These are phyloP conservation scores for Platygyra sinensis DNA, from an alignment of 64 coral and sea anemone genomes.

Conservation along the genomic window DNA sequence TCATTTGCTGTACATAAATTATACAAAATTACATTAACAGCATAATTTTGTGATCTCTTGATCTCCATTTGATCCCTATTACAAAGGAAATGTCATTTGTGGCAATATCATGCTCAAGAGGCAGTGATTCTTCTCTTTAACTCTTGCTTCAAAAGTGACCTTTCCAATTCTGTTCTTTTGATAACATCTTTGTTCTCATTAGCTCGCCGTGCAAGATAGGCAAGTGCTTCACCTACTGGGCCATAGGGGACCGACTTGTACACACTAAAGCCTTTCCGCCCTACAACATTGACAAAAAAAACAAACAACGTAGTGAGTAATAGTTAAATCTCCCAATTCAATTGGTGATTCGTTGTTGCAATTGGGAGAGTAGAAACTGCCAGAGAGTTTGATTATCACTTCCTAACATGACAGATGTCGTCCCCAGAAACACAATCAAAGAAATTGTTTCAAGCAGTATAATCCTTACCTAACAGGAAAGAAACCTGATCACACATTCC, in stretches of 20 bases:
- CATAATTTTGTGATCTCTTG: too few species aligned
- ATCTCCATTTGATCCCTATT: too few species aligned
- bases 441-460: neutral
- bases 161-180: conserved; percentile 81
- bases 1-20: too few species aligned
- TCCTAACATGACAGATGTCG: neutral
- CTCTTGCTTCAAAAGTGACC: conserved; percentile 73
- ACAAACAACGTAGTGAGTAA: neutral
- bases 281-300: conserved; percentile 33
- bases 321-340: too few species aligned
- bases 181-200: conserved; percentile 82
- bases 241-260: conserved; percentile 95
- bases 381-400: too few species aligned
- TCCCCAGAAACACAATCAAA: neutral
- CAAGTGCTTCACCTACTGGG: conserved; percentile 62
- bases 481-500: conserved; percentile 98
- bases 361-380: too few species aligned
- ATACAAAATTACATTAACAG: too few species aligned
- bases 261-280: conserved; percentile 72
- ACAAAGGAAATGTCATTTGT: too few species aligned
- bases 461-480: conserved; percentile 66
- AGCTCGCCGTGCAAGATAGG: conserved; percentile 71
- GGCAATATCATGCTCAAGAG: neutral
- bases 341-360: neutral
- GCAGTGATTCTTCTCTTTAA: conserved; percentile 37